These are phyloP conservation scores for Gymnarchus niloticus DNA, from an alignment of 2,113 vertebrate genomes.

Conservation along the genomic window DNA sequence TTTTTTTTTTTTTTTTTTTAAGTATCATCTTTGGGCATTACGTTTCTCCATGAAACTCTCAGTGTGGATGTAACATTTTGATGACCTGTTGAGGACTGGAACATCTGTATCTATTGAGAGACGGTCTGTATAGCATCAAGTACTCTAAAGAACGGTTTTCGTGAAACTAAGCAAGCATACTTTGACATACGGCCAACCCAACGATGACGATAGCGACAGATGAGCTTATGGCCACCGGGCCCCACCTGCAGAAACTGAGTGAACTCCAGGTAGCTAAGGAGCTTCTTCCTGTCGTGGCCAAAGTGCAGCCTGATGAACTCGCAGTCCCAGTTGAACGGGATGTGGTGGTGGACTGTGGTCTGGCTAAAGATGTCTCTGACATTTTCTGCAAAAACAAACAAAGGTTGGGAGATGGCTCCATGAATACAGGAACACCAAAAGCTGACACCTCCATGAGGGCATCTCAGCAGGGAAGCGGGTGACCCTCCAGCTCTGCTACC, in stretches of 20 bases:
- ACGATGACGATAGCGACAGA: too few relatives aligned
- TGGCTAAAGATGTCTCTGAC: conserved; percentile 96
- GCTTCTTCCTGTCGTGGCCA: conserved; percentile 87
- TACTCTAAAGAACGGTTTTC: not conserved
- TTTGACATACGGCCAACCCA: too few relatives aligned
- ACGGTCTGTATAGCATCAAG: not conserved
- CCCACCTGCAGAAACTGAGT: conserved; percentile 93
- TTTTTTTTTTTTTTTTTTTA: not conserved
- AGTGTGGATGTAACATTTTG: not conserved
- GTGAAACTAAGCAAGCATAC: too few relatives aligned
- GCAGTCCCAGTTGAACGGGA: conserved; percentile 98
- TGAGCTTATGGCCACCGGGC: too few relatives aligned
- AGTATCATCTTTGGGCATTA: not conserved
- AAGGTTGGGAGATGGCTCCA: too few relatives aligned
- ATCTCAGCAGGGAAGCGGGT: not conserved
- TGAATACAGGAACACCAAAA: too few relatives aligned
- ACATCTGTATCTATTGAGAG: not conserved
- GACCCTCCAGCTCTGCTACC: too few relatives aligned
- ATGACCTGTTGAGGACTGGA: not conserved
- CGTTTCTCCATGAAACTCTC: too few relatives aligned
- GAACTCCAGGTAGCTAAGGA: conserved; percentile 90
- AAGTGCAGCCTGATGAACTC: conserved; percentile 95
- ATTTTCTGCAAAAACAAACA: conserved; percentile 68
- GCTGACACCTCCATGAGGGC: too few relatives aligned
- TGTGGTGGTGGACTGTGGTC: conserved; percentile 90